A percentile compares a stretch with the other conserved stretches of the same genome.
Evolutionary conservation across 2,113 vertebrate species (phyloP).

Genomic region (Nothoprocta perdicaria): DNA sequence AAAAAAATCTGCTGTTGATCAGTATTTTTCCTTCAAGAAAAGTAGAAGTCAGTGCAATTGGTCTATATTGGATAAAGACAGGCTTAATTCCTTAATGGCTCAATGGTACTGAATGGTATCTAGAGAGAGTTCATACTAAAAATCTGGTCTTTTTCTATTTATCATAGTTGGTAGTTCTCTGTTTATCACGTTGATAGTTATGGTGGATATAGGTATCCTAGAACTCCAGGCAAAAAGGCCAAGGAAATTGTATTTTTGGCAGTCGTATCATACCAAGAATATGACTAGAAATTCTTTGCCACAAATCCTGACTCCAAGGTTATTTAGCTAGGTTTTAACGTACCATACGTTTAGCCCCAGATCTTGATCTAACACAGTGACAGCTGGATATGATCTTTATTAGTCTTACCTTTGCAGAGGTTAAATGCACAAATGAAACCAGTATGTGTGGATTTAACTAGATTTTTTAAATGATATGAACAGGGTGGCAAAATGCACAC

Average conservation of each 20-base stretch:
- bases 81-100: constrained; percentile 18
- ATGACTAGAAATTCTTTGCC: constrained; percentile 18
- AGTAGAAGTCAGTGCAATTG: not conserved
- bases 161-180: not conserved
- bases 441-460: constrained; percentile 50
- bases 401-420: constrained; percentile 60
- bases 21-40: not conserved
- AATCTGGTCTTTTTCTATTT: constrained; percentile 23
- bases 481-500: constrained; percentile 39
- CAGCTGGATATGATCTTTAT: constrained; percentile 62
- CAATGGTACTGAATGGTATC: not conserved
- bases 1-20: not conserved
- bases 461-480: constrained; percentile 46
- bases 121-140: not conserved
- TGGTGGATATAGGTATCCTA: not conserved
- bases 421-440: constrained; percentile 70
- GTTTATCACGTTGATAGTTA: not conserved
- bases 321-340: constrained; percentile 44
- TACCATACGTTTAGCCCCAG: constrained; percentile 14
- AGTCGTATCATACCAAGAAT: constrained; percentile 31
- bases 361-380: constrained; percentile 66
- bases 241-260: constrained; percentile 47
- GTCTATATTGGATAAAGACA: constrained; percentile 7
- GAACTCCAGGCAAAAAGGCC: constrained; percentile 33
- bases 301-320: constrained; percentile 26